A percentile compares a stretch with the other conserved stretches of the same genome.
phyloP scores from a whole-genome alignment of 2,888 invertebrate genomes.

The Drosophila lacicola region DNA sequence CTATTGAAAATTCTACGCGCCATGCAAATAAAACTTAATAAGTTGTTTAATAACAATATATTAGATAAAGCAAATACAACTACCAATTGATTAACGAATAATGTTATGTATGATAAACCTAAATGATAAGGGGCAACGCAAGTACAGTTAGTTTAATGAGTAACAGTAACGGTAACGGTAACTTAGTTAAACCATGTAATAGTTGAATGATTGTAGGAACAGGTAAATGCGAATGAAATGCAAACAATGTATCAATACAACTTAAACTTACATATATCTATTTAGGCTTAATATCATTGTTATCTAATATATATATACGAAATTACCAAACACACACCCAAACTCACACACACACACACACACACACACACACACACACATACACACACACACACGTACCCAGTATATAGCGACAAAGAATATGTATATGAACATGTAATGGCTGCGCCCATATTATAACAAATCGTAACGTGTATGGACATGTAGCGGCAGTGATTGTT shows the following conservation, averaged over 20 bases:
- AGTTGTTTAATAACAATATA: constrained; percentile 51
- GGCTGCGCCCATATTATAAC: constrained; percentile 58
- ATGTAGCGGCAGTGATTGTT: constrained; percentile 83
- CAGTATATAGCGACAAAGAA: constrained; percentile 58
- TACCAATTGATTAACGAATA: constrained; percentile 50
- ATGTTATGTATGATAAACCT: constrained; percentile 75
- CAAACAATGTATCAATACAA: constrained; percentile 70
- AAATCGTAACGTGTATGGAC: constrained; percentile 79
- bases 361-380: constrained; percentile 10
- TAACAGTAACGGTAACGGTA: constrained; percentile 53
- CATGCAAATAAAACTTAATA: constrained; percentile 46
- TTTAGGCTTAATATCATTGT: constrained; percentile 80
- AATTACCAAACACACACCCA: constrained; percentile 29
- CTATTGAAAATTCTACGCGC: constrained; percentile 39
- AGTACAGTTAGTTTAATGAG: constrained; percentile 74
- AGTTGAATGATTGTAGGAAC: constrained; percentile 63
- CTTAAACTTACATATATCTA: constrained; percentile 67
- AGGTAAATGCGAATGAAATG: constrained; percentile 57
- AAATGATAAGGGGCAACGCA: constrained; percentile 52
- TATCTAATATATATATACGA: constrained; percentile 76
- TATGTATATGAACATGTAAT: constrained; percentile 73
- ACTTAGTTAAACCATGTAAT: constrained; percentile 76
- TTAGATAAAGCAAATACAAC: constrained; percentile 34
- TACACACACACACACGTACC: constrained; percentile 34
- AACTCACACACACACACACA: constrained; percentile 13